phyloP scores from a whole-genome alignment of 2,113 vertebrate genomes.

The Hiodon tergisus region DNA sequence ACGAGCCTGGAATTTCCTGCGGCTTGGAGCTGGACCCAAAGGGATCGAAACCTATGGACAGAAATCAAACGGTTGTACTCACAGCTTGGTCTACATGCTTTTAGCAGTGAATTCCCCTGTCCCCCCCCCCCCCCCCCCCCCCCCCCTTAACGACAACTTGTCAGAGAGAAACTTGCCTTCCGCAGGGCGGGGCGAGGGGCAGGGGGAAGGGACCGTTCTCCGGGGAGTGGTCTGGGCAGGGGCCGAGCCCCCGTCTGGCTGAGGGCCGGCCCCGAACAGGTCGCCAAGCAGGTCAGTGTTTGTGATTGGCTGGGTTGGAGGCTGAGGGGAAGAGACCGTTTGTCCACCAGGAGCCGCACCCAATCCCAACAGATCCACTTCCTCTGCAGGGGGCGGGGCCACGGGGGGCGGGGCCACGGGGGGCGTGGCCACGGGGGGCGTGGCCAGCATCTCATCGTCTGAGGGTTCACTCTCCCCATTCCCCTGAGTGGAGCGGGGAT shows the following conservation, averaged over 20 bases:
- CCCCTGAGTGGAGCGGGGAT: constrained; percentile 71
- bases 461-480: constrained; percentile 87
- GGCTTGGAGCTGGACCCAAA: constrained; percentile 76
- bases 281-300: constrained; percentile 83
- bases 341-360: constrained; percentile 64
- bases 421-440: constrained; percentile 46
- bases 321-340: constrained; percentile 60
- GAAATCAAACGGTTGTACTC: neutral
- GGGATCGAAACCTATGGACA: constrained; percentile 71
- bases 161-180: constrained; percentile 31
- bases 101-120: neutral
- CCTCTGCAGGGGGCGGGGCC: constrained; percentile 58
- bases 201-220: constrained; percentile 70
- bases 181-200: constrained; percentile 66
- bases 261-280: constrained; percentile 73
- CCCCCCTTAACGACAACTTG: neutral
- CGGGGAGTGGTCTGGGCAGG: constrained; percentile 87
- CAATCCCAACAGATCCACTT: constrained; percentile 86
- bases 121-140: neutral
- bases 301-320: constrained; percentile 53
- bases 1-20: constrained; percentile 83
- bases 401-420: constrained; percentile 48
- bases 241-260: constrained; percentile 60
- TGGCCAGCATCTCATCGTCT: constrained; percentile 86
- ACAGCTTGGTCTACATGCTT: neutral